These are phyloP conservation scores for Oncorhynchus gorbuscha DNA, from an alignment of 2,113 vertebrate genomes.

Conservation along the genomic window DNA sequence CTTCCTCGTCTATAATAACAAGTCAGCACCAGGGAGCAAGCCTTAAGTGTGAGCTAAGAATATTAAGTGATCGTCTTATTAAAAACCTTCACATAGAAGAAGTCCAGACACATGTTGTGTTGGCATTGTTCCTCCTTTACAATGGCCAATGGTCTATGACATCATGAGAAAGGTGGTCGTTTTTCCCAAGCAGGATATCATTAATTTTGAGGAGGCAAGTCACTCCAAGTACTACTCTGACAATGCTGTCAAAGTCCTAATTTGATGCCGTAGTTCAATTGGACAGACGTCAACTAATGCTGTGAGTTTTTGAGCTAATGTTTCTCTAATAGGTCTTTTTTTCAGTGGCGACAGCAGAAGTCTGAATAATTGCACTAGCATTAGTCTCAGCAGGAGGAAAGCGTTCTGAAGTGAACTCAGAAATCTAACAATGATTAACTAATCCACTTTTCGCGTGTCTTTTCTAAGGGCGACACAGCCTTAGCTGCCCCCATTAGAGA, in stretches of 20 bases:
- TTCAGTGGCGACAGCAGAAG: neutral
- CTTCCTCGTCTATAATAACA: conserved; percentile 13
- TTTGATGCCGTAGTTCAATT: too few relatives aligned
- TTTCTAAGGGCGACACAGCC: neutral
- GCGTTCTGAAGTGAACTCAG: conserved; percentile 14
- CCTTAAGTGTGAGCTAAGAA: neutral
- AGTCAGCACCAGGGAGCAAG: neutral
- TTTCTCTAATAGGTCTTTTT: neutral
- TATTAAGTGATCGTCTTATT: conserved; percentile 7
- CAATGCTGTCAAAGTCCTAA: too few relatives aligned
- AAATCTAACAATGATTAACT: conserved; percentile 41
- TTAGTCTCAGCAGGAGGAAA: neutral
- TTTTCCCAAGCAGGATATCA: too few relatives aligned
- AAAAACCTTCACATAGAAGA: neutral
- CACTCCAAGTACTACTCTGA: too few relatives aligned
- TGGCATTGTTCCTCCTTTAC: neutral
- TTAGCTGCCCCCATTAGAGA: neutral
- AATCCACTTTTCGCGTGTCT: neutral
- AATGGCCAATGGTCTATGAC: neutral
- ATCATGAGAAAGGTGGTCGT: neutral
- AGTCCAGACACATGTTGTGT: neutral
- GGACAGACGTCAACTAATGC: neutral
- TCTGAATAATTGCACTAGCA: neutral
- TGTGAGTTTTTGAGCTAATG: too few relatives aligned
- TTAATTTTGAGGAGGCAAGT: too few relatives aligned